A percentile compares a stretch with the other conserved stretches of the same genome.
These are phyloP conservation scores for Oncorhynchus masou DNA, from an alignment of 2,113 vertebrate species.

Conservation along the genomic window DNA sequence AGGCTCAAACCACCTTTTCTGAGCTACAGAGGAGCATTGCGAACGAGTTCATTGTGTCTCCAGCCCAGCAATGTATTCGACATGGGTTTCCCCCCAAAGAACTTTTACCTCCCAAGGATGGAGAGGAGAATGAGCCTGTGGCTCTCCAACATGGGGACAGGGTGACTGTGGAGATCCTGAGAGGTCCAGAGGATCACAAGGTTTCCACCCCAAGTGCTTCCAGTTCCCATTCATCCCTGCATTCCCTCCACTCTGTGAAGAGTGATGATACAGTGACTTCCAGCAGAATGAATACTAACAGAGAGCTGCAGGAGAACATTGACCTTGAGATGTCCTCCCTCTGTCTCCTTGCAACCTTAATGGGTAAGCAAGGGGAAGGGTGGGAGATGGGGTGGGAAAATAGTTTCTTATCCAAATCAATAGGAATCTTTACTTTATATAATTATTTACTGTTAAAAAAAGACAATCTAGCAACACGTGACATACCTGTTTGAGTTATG, in stretches of 20 bases:
- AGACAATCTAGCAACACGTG: too few relatives aligned
- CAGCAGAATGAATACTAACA: slow-evolving; percentile 72
- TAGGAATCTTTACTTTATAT: too few relatives aligned
- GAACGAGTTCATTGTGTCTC: slow-evolving; percentile 84
- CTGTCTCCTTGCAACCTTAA: slow-evolving; percentile 94
- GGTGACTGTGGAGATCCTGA: slow-evolving; percentile 90
- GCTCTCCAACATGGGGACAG: slow-evolving; percentile 92
- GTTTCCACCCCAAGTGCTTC: slow-evolving; percentile 51
- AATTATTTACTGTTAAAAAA: too few relatives aligned
- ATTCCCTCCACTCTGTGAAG: slow-evolving; percentile 73
- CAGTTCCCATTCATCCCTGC: slow-evolving; percentile 60
- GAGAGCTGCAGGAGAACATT: slow-evolving; percentile 90
- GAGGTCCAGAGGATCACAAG: slow-evolving; percentile 73
- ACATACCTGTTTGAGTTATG: too few relatives aligned
- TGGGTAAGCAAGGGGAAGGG: slow-evolving; percentile 83
- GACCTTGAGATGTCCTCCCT: slow-evolving; percentile 99
- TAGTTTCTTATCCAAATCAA: too few relatives aligned
- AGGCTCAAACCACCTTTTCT: slow-evolving; percentile 84
- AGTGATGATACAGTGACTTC: slow-evolving; percentile 76
- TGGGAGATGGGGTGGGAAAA: background rate
- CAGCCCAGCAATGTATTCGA: slow-evolving; percentile 88
- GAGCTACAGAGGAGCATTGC: slow-evolving; percentile 89
- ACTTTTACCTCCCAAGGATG: slow-evolving; percentile 82
- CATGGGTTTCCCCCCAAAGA: slow-evolving; percentile 94
- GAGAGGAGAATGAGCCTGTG: slow-evolving; percentile 88